Percentiles rank a stretch among this genome's conserved stretches.
Evolutionary conservation across 2,113 vertebrate species (phyloP).

Genomic region (Leptosomus discolor): DNA sequence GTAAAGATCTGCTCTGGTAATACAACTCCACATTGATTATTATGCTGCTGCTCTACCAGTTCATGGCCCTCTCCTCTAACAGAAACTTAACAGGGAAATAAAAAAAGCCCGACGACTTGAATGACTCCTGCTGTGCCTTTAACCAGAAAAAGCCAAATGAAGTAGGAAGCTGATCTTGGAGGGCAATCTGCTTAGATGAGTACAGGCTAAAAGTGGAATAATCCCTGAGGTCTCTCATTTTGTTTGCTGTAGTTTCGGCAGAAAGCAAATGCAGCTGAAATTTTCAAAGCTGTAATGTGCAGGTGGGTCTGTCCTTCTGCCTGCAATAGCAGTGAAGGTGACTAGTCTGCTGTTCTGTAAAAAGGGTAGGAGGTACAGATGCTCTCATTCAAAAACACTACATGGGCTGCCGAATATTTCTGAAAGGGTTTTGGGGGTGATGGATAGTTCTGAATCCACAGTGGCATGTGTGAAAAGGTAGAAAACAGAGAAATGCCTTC

Average conservation of each 20-base stretch:
- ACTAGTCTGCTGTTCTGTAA: neutral
- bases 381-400: neutral
- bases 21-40: neutral
- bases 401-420: neutral
- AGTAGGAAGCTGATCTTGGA: slow-evolving; percentile 46
- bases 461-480: neutral
- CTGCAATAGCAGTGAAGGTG: neutral
- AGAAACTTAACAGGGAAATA: neutral
- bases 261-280: neutral
- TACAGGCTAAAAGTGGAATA: slow-evolving; percentile 61
- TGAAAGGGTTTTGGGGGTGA: neutral
- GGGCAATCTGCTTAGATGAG: slow-evolving; percentile 57
- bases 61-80: neutral
- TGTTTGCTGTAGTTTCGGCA: slow-evolving; percentile 24
- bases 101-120: neutral
- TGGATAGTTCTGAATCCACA: neutral
- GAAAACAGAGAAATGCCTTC: neutral
- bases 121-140: slow-evolving; percentile 17
- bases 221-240: slow-evolving; percentile 39
- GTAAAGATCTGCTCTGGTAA: neutral
- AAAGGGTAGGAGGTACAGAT: neutral
- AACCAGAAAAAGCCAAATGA: slow-evolving; percentile 43
- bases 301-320: neutral
- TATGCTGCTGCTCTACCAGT: neutral
- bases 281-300: neutral